Base-by-base conservation (phyloP, 1,140 invertebrate genomes). In the Procambarus clarkii region DNA sequence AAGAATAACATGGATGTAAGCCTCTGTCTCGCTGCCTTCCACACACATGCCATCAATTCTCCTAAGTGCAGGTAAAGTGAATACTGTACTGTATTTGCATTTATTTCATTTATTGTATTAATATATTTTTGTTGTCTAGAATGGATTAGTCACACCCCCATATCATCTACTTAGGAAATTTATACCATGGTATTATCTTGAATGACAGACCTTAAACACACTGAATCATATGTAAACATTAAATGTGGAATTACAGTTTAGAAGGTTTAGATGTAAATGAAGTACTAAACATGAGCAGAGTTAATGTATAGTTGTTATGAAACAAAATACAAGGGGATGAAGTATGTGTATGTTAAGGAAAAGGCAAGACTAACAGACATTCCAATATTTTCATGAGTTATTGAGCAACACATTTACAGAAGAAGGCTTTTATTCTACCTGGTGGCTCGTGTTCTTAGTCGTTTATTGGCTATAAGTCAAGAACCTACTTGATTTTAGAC, bases 341-440 rank as follows among this genome's bases (percentile, higher is more conserved):
- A 34, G 34, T n/a, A 24, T 24, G 45, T 74, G 15, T 71, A 46
- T 54, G 69, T 21, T 64, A 44, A 82, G 34, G 79, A 74, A 74
- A 50, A 45, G 21, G 24, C 18, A 50, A 21, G 69, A 91, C 48
- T 79, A 81, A 81, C 74, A 91, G 88, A 91, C 82, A 85, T 91
- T 79, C 82, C 88, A 91, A 80, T 85, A 91, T 91, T 91, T 85
- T 78, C 82, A 64, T 21, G 50, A 84, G 46, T 88, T 34, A 88
- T 85, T 91, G 88, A 91, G 82, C 82, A 91, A 85, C 69, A 91
- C 71, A 74, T 82, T 91, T 91, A 85, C 76, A 76, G 77, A 85
- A 76, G 60, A 85, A 91, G 76, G 69, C 76, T 58, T 83, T 58
- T 50, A 46, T 80, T 34, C 79, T 89, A 81, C n/a, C 24, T 18